Evolutionary conservation across 2,113 vertebrate genomes (phyloP).

Genomic region (Malurus cyaneus): DNA sequence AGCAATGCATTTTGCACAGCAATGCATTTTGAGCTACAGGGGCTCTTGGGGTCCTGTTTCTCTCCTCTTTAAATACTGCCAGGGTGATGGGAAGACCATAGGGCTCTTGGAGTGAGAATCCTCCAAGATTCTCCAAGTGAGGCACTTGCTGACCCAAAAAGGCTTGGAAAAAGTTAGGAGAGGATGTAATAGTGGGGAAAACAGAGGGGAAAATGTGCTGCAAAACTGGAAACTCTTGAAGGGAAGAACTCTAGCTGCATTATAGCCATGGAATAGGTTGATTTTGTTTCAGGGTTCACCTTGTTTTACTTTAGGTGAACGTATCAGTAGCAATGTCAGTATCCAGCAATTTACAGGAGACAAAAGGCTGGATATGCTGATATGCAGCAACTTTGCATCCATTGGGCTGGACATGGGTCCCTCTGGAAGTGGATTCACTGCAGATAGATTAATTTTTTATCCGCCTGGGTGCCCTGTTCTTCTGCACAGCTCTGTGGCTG

Average conservation of each 20-base stretch:
- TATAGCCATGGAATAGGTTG: neutral
- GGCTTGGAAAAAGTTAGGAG: neutral
- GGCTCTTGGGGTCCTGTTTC: neutral
- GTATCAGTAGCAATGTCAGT: neutral
- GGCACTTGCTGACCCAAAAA: neutral
- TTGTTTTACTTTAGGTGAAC: neutral
- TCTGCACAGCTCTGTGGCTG: neutral
- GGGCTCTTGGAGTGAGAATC: neutral
- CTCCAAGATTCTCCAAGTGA: too few relatives aligned
- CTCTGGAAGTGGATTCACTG: neutral
- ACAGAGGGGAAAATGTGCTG: neutral
- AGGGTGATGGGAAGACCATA: neutral
- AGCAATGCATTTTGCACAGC: neutral
- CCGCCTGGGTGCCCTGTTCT: neutral
- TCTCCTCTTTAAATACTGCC: fast-evolving
- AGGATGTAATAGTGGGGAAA: neutral
- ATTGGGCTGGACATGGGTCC: neutral
- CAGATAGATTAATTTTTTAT: neutral
- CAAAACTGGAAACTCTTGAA: neutral
- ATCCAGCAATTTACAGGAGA: neutral
- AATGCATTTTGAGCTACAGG: neutral
- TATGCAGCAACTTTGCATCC: neutral
- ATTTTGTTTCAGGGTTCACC: neutral
- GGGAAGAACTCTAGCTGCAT: neutral
- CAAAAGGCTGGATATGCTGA: neutral